Percentiles rank a stretch among this genome's conserved stretches.
phyloP scores from a whole-genome alignment of 2,888 invertebrate genomes.

The Philopedon plagiatum region DNA sequence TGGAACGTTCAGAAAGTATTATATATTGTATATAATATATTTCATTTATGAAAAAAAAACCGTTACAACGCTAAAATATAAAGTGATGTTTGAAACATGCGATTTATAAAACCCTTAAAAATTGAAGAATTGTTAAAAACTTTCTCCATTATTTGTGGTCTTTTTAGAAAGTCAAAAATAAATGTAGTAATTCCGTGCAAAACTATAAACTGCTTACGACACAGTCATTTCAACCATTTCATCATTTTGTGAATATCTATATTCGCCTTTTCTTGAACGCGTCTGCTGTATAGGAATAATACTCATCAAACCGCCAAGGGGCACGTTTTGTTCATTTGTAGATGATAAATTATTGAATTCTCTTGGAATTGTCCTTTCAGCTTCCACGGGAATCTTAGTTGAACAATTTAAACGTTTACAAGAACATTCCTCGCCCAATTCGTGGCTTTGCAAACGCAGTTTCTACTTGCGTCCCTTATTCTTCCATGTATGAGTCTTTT shows the following conservation, averaged over 20 bases:
- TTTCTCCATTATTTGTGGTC: too few species aligned
- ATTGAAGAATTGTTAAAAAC: too few species aligned
- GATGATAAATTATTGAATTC: neutral
- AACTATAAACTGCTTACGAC: neutral
- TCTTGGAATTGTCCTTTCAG: neutral
- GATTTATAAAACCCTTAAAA: too few species aligned
- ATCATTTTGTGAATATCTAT: neutral
- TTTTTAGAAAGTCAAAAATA: too few species aligned
- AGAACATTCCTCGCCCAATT: neutral
- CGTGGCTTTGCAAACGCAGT: neutral
- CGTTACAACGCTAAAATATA: too few species aligned
- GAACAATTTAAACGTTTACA: neutral
- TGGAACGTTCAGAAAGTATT: too few species aligned
- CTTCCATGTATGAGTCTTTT: too few species aligned
- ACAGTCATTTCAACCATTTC: neutral
- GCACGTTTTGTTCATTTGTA: neutral
- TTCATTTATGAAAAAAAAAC: too few species aligned
- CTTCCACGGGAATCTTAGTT: neutral
- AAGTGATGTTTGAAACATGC: too few species aligned
- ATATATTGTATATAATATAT: too few species aligned
- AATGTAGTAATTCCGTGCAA: neutral
- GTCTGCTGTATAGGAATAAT: neutral
- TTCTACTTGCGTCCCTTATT: neutral
- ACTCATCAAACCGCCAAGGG: neutral
- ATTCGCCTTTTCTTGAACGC: neutral